Base-by-base conservation (phyloP, 2,888 invertebrate genomes). In the Anthophora plumipes region DNA sequence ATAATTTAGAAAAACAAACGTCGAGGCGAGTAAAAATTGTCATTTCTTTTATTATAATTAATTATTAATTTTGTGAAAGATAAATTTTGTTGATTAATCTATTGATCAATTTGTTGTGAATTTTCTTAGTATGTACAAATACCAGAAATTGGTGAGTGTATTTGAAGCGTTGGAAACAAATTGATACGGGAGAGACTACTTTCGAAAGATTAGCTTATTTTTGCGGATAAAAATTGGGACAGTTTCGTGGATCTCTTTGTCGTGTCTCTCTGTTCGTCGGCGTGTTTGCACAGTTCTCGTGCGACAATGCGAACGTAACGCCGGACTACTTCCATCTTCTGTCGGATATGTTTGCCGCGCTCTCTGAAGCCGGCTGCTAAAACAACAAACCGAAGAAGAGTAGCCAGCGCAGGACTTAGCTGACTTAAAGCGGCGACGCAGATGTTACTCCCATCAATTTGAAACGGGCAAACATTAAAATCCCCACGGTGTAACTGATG, bases 331-430 rank as follows among this genome's bases (percentile, higher is more conserved):
- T 85, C 80, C 85, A 85, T 87, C 85, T 85, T 84, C 87, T 87
- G 80, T 87, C 82, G 83, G 85, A 86, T 86, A 86, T 85, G 87
- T 87, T 87, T 86, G 83, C 87, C 75, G 76, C 86, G 83, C 80
- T 86, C 87, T 87, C 85, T 80, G 83, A 83, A 85, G 77, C 81
- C 68, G 83, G 77, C 85, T 85, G 87, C 83, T 87, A 75, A 87
- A 87, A 87, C 87, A 87, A 87, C 87, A 80, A 87, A 87, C 87
- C 80, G 85, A 87, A 77, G 83, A 87, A 87, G 85, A 81, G 85
- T 81, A 61, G 85, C 87, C 77, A 63, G 75, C 67, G 50, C 77
- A 85, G 81, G 78, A 77, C 66, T 80, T 76, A 84, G 81, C 77
- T 83, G 85, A 57, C 73, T 83, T 55, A 74, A 83, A 80, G 80